phyloP scores from a whole-genome alignment of 2,113 vertebrate species.

The Ailuropoda melanoleuca region DNA sequence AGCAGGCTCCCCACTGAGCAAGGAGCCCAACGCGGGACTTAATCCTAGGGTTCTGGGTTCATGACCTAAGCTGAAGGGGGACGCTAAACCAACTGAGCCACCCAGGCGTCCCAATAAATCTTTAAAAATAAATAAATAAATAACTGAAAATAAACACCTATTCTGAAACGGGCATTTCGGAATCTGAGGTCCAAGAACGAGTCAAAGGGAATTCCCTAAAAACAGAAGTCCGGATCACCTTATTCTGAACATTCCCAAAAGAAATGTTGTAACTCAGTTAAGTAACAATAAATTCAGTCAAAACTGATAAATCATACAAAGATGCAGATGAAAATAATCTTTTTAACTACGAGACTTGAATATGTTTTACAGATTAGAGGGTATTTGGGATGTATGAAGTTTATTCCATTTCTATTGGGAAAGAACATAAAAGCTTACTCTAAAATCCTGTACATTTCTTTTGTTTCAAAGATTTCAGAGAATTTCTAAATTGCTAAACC shows the following conservation, averaged over 20 bases:
- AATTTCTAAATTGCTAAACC: not conserved
- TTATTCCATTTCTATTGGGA: not conserved
- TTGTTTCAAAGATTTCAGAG: conserved; percentile 15
- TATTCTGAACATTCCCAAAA: not conserved
- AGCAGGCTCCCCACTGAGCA: not conserved
- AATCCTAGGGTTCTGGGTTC: not conserved
- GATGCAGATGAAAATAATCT: not conserved
- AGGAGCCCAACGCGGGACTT: not conserved
- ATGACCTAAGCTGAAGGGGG: not conserved
- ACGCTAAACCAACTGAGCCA: not conserved
- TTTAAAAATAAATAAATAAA: not conserved
- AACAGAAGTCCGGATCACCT: conserved; percentile 27
- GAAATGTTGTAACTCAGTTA: not conserved
- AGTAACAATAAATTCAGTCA: conserved; percentile 6
- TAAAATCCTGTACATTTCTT: not conserved
- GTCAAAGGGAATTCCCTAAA: conserved; percentile 52
- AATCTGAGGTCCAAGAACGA: conserved; percentile 23
- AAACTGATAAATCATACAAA: conserved; percentile 2
- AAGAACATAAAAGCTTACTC: conserved; percentile 25
- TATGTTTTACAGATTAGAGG: not conserved
- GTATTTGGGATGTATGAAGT: not conserved
- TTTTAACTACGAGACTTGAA: not conserved
- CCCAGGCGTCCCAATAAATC: not conserved
- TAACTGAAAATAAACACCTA: not conserved
- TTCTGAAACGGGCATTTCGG: not conserved